A percentile compares a stretch with the other conserved stretches of the same genome.
Evolutionary conservation across 2,888 invertebrate genomes (phyloP).

Genomic region (Aelia acuminata): DNA sequence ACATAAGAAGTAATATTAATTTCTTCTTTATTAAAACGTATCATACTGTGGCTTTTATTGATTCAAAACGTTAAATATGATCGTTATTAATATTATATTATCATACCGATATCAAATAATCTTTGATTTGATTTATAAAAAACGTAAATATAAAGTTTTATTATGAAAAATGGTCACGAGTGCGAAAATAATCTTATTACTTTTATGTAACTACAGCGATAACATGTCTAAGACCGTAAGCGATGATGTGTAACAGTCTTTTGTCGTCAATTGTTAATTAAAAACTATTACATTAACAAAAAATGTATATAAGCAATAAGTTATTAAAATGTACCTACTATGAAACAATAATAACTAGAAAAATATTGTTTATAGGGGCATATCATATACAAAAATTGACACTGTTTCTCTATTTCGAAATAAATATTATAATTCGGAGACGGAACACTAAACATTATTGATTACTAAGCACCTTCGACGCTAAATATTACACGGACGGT

Average conservation of each 20-base stretch:
- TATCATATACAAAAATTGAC: neutral
- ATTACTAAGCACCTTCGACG: too few species aligned
- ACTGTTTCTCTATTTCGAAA: neutral
- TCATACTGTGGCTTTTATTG: too few species aligned
- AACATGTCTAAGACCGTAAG: neutral
- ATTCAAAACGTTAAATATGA: too few species aligned
- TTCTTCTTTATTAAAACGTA: too few species aligned
- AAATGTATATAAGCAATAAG: neutral
- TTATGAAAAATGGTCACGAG: neutral
- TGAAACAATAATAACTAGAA: neutral
- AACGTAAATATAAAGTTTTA: neutral
- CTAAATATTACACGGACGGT: too few species aligned
- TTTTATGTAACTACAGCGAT: neutral
- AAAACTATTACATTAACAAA: neutral
- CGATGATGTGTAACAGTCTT: neutral
- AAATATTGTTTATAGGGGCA: neutral
- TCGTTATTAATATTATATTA: neutral
- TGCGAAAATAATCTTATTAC: neutral
- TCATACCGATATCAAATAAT: neutral
- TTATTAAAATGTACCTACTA: too few species aligned
- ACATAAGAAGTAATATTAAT: too few species aligned
- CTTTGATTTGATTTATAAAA: neutral
- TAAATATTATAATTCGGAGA: too few species aligned
- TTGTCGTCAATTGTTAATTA: neutral
- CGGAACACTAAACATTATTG: too few species aligned